Evolutionary conservation across 2,113 vertebrate species (phyloP).

Genomic region (Nicator chloris): DNA sequence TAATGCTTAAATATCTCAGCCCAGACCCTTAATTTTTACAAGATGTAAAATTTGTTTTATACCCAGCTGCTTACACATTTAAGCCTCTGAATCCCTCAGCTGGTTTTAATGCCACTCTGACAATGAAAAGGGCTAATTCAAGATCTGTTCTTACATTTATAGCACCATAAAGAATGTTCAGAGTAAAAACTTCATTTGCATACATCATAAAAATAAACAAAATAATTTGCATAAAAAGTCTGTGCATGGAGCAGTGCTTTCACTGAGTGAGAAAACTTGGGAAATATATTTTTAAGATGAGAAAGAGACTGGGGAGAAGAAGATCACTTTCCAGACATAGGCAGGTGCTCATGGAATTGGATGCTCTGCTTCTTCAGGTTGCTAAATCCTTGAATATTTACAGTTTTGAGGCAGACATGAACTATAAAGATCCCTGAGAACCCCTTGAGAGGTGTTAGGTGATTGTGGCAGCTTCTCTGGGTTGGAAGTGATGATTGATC

Average conservation of each 20-base stretch:
- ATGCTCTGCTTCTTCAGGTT: not conserved
- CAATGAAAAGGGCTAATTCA: slow-evolving; percentile 50
- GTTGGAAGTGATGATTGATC: not conserved
- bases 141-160: slow-evolving; percentile 56
- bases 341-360: not conserved
- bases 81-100: slow-evolving; percentile 33
- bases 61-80: slow-evolving; percentile 13
- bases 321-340: not conserved
- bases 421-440: not conserved
- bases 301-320: not conserved
- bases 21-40: slow-evolving; percentile 34
- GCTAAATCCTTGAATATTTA: not conserved
- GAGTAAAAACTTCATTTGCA: slow-evolving; percentile 56
- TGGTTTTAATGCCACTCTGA: slow-evolving; percentile 26
- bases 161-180: slow-evolving; percentile 42
- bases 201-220: slow-evolving; percentile 62
- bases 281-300: not conserved
- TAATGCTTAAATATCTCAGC: not conserved
- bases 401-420: not conserved
- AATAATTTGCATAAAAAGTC: slow-evolving; percentile 54
- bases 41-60: slow-evolving; percentile 46
- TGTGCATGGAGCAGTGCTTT: not conserved
- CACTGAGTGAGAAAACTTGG: not conserved
- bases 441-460: not conserved
- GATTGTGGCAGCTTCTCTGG: not conserved